Evolutionary conservation across 2,113 vertebrate species (phyloP), one percentile per base, ranked within the genome.

Genomic region (Hyaena hyaena): DNA sequence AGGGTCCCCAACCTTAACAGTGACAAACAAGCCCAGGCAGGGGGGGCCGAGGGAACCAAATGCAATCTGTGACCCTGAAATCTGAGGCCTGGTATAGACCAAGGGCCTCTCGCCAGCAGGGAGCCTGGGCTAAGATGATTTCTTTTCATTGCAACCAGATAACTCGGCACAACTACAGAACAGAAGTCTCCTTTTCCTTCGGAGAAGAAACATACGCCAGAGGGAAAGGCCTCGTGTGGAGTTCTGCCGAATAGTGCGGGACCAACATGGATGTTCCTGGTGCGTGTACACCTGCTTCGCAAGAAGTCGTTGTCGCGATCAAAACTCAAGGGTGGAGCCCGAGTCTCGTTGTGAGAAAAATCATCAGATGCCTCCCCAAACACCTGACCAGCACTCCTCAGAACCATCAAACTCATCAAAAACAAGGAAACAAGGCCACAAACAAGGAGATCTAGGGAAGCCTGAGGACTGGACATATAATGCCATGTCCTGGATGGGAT

Each of bases 391-490:
- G 28, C 66, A 10, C n/a, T 53, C 31, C 23, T 35, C 45, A 16
- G 53, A 61, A 53, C 61, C 68, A 16, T 23, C 39, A 26, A 48
- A 12, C 45, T 43, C 28, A 1, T 65, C 1, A 15, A 12, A 35
- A 28, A 12, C 66, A 7, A 71, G 35, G 53, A 33, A 48, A 61
- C 33, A 28, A 10, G 10, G 61, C 35, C 33, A 19, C 1, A 2
- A 4, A 39, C 26, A 1, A 7, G 24, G 28, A 45, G 63, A 17
- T 8, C 39, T 21, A 10, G 48, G 66, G 33, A 84, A 45, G 68
- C 0, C 2, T 9, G 10, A 33, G 5, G 19, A 35, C 26, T 15
- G 17, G 55, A 2, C 16, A 15, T 0, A 9, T 0, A 9, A 31
- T 2, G 16, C 3, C 2, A 16, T 2, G 0, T 24, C 69, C 28